These are phyloP conservation scores for Bufo gargarizans DNA, from an alignment of 2,113 vertebrate genomes.

Conservation along the genomic window DNA sequence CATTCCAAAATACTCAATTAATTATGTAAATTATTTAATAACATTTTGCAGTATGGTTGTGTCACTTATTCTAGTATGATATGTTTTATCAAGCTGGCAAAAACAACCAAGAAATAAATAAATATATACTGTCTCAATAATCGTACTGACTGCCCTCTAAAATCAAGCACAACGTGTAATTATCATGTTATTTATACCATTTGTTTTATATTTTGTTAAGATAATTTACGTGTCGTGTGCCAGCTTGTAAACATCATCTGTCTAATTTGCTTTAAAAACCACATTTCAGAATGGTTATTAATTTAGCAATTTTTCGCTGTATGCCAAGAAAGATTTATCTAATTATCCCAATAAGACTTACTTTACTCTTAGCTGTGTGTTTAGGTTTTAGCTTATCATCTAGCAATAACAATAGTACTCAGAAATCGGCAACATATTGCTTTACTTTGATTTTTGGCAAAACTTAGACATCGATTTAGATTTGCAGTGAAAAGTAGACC, in stretches of 20 bases:
- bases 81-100: not conserved
- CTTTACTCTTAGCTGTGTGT: conserved; percentile 19
- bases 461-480: too few relatives aligned
- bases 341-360: conserved; percentile 41
- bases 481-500: not conserved
- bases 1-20: conserved; percentile 42
- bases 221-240: not conserved
- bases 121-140: conserved; percentile 6
- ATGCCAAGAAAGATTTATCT: conserved; percentile 41
- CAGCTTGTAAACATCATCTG: conserved; percentile 18
- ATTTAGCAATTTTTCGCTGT: conserved; percentile 18
- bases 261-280: conserved; percentile 33
- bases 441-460: too few relatives aligned
- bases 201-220: conserved; percentile 1
- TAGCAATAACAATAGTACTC: not conserved
- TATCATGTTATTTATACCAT: not conserved
- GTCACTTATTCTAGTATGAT: conserved; percentile 15
- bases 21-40: conserved; percentile 53
- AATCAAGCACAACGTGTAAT: not conserved
- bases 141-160: not conserved
- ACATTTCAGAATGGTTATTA: conserved; percentile 33
- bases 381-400: not conserved
- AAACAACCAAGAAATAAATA: not conserved
- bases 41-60: conserved; percentile 36
- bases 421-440: not conserved